A percentile compares a stretch with the other conserved stretches of the same genome.
Conservation (phyloP, 2,797 vertebrate genomes). For the Spinus olivaceus region DNA sequence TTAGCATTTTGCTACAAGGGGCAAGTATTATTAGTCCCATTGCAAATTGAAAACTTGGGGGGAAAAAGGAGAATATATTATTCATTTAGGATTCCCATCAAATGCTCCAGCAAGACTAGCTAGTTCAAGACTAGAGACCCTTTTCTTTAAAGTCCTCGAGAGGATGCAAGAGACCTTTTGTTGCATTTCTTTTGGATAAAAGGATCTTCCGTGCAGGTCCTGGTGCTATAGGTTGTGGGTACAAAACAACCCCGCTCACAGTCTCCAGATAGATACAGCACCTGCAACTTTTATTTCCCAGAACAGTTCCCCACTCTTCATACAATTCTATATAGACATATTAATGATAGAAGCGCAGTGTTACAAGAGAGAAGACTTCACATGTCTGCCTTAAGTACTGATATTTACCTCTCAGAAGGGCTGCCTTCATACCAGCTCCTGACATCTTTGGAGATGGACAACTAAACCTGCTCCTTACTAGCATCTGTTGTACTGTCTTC, state of each 20-base stretch:
- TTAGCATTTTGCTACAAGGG: background rate
- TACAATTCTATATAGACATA: background rate
- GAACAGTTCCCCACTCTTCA: background rate
- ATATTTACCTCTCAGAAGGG: background rate
- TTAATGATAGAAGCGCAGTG: background rate
- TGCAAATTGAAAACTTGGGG: background rate
- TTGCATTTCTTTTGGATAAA: background rate
- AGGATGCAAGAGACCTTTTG: background rate
- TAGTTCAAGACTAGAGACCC: background rate
- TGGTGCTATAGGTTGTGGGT: background rate
- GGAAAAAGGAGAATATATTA: background rate
- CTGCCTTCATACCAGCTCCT: background rate
- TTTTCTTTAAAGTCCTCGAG: background rate
- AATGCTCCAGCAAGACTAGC: background rate
- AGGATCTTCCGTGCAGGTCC: background rate
- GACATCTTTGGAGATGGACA: background rate
- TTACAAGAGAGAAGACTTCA: background rate
- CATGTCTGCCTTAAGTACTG: background rate
- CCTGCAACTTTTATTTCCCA: background rate
- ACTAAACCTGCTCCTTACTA: background rate
- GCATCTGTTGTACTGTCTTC: background rate
- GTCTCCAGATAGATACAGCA: background rate
- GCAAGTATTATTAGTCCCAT: background rate
- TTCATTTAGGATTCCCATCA: background rate
- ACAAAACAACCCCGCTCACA: background rate